phyloP scores from a whole-genome alignment of 1,140 invertebrate species.

The Cylas formicarius region DNA sequence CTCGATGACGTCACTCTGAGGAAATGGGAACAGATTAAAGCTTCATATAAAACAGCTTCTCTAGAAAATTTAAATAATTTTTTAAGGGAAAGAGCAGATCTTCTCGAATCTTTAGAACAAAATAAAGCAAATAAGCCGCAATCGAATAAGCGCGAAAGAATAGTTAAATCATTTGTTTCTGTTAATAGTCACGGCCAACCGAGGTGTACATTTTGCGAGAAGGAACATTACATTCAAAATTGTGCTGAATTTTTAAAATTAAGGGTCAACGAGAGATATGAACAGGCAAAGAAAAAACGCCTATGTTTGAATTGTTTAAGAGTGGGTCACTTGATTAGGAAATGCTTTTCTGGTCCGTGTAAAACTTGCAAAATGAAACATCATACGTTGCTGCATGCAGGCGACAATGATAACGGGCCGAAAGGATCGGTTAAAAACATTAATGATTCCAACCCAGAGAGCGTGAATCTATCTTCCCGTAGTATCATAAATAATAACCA shows the following conservation, averaged over 20 bases:
- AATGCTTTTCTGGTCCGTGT: constrained; percentile 1
- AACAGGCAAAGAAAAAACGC: constrained; percentile 1
- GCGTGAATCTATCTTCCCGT: constrained; percentile 1
- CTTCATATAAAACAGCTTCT: not conserved
- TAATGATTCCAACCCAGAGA: not conserved
- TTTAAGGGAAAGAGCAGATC: constrained; percentile 3
- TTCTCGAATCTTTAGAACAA: constrained; percentile 9
- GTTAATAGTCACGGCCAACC: not conserved
- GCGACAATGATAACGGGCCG: not conserved
- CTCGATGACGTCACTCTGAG: constrained; percentile 1
- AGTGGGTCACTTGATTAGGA: not conserved
- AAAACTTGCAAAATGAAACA: constrained; percentile 7
- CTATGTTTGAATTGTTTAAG: constrained; percentile 13
- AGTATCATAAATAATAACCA: not conserved
- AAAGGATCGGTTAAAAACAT: not conserved
- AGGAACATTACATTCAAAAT: constrained; percentile 3
- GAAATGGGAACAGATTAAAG: constrained; percentile 6
- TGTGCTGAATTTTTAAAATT: constrained; percentile 7
- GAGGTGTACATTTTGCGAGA: constrained; percentile 5
- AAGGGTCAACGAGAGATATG: constrained; percentile 1
- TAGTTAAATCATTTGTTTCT: not conserved
- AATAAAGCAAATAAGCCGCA: not conserved
- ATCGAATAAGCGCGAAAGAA: not conserved
- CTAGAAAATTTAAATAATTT: constrained; percentile 6
- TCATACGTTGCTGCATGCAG: constrained; percentile 7